Evolutionary conservation across 2,113 vertebrate genomes (phyloP).

Genomic region (Scopus umbretta): DNA sequence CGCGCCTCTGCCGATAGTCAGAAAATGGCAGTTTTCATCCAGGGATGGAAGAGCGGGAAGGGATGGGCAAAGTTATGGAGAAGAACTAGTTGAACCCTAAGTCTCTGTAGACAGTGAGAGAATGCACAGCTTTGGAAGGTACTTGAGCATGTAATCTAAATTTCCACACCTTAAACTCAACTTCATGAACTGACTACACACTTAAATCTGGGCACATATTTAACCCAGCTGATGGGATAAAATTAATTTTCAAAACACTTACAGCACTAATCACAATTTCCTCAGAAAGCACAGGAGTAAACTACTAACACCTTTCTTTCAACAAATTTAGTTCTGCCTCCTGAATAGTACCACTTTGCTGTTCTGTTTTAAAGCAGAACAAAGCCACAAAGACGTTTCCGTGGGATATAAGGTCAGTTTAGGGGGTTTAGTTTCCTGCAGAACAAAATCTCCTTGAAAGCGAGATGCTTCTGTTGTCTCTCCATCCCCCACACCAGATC

Average conservation of each 20-base stretch:
- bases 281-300: neutral
- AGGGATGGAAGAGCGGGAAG: neutral
- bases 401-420: neutral
- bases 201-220: neutral
- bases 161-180: neutral
- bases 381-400: neutral
- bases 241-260: neutral
- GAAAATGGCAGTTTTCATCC: neutral
- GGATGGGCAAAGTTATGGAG: neutral
- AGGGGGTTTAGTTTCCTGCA: neutral
- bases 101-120: neutral
- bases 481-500: conserved; percentile 32
- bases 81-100: neutral
- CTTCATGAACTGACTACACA: neutral
- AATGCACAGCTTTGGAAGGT: neutral
- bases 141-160: neutral
- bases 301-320: neutral
- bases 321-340: neutral
- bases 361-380: neutral
- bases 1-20: neutral
- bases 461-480: neutral
- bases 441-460: conserved; percentile 34
- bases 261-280: neutral
- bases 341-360: neutral
- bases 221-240: neutral